Base-by-base conservation (phyloP, 1,140 invertebrate genomes). In the Penaeus indicus region DNA sequence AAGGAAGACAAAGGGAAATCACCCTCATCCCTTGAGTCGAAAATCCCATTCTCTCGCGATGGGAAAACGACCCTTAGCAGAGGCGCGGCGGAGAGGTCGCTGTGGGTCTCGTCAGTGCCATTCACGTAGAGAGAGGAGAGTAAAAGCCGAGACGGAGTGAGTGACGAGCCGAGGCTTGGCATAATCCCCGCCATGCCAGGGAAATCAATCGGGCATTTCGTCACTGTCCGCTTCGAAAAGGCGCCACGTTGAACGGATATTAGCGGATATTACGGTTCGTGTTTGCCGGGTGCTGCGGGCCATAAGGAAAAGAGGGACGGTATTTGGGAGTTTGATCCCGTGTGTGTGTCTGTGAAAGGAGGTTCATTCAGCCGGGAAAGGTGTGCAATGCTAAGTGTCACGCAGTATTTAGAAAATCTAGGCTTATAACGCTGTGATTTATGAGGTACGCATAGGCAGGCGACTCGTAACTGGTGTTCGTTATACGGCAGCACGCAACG, bases 91-190 rank as follows among this genome's bases (percentile, higher is more conserved):
- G 32, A 84, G 64, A 69, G 79, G 67, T 47, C 25, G 63, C 47
- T n/a, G 38, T 32, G 38, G 54, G 25, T n/a, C 69, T 10, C 60
- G 54, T 64, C 63, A 54, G 54, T 62, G 42, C 75, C 62, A 79
- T 78, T 63, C 84, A 78, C 47, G 61, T 64, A 86, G 54, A 78
- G 84, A 85, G 67, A 85, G 77, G 54, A 79, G 75, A 86, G 84
- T 86, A 86, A 86, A 86, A 86, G 84, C 72, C 75, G 72, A 86
- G 84, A 79, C 84, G 64, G 47, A 38, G 61, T 86, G 84, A 86
- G 64, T 78, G 84, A 86, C 84, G 75, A 86, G 75, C 69, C 47
- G 25, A 60, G 84, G 77, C 84, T 67, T 10, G 69, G 38, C 75
- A 86, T 63, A 62, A 86, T 86, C 79, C 84, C 54, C 84, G 54